Conservation (phyloP, 2,888 invertebrate genomes). For the Drosophila siamana region DNA sequence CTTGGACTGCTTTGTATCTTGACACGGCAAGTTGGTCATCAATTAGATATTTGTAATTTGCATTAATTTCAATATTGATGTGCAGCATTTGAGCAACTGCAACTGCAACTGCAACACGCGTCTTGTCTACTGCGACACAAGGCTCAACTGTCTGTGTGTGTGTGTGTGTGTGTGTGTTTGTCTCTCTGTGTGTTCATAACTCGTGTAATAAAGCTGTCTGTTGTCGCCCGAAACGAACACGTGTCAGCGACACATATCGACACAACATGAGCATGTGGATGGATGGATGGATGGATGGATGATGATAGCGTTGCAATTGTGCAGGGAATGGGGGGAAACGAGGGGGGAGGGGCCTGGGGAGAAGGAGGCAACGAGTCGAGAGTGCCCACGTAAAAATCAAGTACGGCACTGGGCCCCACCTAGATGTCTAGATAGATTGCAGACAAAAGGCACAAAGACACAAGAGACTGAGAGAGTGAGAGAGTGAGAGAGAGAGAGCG, state of each 20-base stretch:
- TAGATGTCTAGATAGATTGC: slow-evolving; percentile 72
- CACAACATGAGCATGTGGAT: slow-evolving; percentile 6
- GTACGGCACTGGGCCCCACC: slow-evolving; percentile 55
- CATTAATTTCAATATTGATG: slow-evolving; percentile 66
- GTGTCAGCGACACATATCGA: slow-evolving; percentile 77
- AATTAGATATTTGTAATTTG: slow-evolving; percentile 66
- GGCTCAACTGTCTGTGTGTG: slow-evolving; percentile 6
- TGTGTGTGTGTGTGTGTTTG: slow-evolving; percentile 8
- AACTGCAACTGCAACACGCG: slow-evolving; percentile 20
- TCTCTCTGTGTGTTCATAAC: slow-evolving; percentile 50
- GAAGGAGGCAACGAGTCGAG: slow-evolving; percentile 5
- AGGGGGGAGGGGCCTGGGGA: not conserved
- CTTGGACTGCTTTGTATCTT: slow-evolving; percentile 2
- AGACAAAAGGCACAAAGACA: slow-evolving; percentile 7
- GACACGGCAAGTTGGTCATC: slow-evolving; percentile 23
- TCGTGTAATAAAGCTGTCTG: slow-evolving; percentile 66
- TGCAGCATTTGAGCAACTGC: slow-evolving; percentile 27
- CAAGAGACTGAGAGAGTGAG: not conserved
- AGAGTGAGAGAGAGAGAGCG: not conserved
- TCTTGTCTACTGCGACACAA: too few species aligned
- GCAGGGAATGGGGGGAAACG: not conserved
- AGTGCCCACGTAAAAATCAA: slow-evolving; percentile 50
- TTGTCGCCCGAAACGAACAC: slow-evolving; percentile 66
- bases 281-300: not conserved
- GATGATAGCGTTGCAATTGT: not conserved